Evolutionary conservation across 2,888 invertebrate genomes (phyloP).

Genomic region (Caenorhabditis sp.): DNA sequence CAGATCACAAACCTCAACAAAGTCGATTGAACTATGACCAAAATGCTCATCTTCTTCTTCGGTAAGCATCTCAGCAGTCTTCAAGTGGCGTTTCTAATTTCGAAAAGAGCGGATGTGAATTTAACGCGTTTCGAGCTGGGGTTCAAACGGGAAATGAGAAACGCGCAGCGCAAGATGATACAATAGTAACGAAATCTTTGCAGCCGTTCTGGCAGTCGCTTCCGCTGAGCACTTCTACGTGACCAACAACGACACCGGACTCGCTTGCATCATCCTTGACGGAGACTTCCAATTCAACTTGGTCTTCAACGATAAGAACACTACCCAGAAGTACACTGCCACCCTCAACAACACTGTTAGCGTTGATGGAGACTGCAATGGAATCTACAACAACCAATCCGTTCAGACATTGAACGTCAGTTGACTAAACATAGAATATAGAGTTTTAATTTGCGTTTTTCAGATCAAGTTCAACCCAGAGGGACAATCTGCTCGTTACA

Average conservation of each 20-base stretch:
- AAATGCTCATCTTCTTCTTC: conserved; percentile 33
- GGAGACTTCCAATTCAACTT: conserved; percentile 65
- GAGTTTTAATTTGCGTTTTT: neutral
- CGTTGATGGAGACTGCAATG: conserved; percentile 65
- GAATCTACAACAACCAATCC: conserved; percentile 55
- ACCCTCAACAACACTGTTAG: conserved; percentile 52
- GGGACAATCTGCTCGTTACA: conserved; percentile 45
- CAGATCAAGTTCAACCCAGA: conserved; percentile 71
- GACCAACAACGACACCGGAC: conserved; percentile 45
- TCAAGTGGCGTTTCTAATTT: neutral
- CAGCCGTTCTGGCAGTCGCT: conserved; percentile 48
- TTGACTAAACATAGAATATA: neutral
- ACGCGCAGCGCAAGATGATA: neutral
- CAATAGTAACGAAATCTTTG: conserved; percentile 21
- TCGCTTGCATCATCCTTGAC: conserved; percentile 73
- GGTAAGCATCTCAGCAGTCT: conserved; percentile 1
- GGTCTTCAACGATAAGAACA: conserved; percentile 39
- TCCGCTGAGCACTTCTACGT: conserved; percentile 61
- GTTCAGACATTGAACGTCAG: conserved; percentile 67
- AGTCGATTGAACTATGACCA: conserved; percentile 43
- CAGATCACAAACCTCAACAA: conserved; percentile 31
- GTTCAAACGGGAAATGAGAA: conserved; percentile 14
- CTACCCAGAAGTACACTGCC: conserved; percentile 64
- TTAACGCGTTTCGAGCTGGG: neutral
- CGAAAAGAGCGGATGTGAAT: neutral